These are phyloP conservation scores for Orientallactaga sibirica DNA, from an alignment of 2,797 vertebrate species.

Conservation along the genomic window DNA sequence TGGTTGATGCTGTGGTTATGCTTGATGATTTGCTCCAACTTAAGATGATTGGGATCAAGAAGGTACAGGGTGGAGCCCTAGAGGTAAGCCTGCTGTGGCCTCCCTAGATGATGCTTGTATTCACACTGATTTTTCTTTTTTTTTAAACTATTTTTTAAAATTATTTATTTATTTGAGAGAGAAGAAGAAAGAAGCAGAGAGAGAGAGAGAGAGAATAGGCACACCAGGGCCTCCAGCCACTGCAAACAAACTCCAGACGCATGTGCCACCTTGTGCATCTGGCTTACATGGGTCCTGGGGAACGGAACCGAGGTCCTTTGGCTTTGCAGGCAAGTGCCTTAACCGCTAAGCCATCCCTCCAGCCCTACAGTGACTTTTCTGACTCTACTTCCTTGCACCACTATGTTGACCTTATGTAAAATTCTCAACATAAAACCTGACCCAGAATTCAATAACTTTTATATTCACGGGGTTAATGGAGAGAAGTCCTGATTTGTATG, in stretches of 20 bases:
- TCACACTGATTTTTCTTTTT: not conserved
- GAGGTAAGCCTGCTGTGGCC: slow-evolving; percentile 89
- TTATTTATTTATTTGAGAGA: too few relatives aligned
- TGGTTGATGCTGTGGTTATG: slow-evolving; percentile 97
- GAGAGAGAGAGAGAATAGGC: too few relatives aligned
- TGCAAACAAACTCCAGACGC: too few relatives aligned
- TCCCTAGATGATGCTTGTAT: not conserved
- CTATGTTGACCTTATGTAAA: not conserved
- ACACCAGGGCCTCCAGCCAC: too few relatives aligned
- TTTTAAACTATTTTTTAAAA: too few relatives aligned
- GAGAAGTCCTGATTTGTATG: not conserved
- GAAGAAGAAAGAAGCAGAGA: too few relatives aligned
- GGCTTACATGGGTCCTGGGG: too few relatives aligned
- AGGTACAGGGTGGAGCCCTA: slow-evolving; percentile 96
- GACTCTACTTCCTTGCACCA: not conserved
- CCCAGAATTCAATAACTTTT: not conserved
- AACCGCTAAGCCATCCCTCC: too few relatives aligned
- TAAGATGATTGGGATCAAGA: slow-evolving; percentile 99
- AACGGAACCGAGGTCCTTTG: too few relatives aligned
- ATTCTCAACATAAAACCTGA: not conserved
- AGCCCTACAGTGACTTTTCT: not conserved
- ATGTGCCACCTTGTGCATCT: too few relatives aligned
- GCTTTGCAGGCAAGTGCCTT: too few relatives aligned
- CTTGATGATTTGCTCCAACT: slow-evolving; percentile 96
- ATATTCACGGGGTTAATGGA: not conserved